Conservation (phyloP, 2,113 vertebrate species). For the Podarcis cretensis region DNA sequence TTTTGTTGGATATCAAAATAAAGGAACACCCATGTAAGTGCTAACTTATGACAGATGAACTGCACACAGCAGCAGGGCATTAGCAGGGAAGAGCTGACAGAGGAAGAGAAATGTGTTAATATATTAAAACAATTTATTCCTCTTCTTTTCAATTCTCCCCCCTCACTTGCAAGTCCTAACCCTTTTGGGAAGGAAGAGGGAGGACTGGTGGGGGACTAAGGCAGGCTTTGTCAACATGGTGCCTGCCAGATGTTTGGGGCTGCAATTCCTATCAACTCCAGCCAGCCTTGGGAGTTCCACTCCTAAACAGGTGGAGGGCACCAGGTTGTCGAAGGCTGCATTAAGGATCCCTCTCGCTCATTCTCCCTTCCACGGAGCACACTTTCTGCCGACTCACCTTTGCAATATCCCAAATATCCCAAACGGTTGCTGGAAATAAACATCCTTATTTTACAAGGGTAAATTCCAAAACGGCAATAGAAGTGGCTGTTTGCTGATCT, state of each 20-base stretch:
- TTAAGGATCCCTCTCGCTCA: not conserved
- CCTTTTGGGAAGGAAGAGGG: not conserved
- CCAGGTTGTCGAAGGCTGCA: no score
- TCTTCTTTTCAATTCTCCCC: not conserved
- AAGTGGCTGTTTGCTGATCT: slow-evolving; percentile 1
- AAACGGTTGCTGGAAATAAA: no score
- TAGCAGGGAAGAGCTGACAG: not conserved
- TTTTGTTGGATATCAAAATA: not conserved
- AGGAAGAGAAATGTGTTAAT: not conserved
- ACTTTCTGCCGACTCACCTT: not conserved
- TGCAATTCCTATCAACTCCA: no score
- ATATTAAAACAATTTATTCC: not conserved
- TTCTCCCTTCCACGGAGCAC: not conserved
- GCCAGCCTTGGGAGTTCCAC: no score
- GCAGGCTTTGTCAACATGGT: no score
- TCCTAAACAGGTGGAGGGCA: no score
- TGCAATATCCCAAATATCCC: not conserved
- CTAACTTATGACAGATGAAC: not conserved
- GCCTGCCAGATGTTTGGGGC: no score
- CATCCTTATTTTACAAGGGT: no score
- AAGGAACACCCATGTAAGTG: not conserved
- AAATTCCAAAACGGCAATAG: not conserved
- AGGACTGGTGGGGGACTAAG: not conserved
- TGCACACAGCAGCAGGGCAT: not conserved
- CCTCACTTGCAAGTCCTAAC: not conserved